A percentile compares a stretch with the other conserved stretches of the same genome.
These are phyloP conservation scores for Fringilla coelebs DNA, from an alignment of 2,797 vertebrate species.

Conservation along the genomic window DNA sequence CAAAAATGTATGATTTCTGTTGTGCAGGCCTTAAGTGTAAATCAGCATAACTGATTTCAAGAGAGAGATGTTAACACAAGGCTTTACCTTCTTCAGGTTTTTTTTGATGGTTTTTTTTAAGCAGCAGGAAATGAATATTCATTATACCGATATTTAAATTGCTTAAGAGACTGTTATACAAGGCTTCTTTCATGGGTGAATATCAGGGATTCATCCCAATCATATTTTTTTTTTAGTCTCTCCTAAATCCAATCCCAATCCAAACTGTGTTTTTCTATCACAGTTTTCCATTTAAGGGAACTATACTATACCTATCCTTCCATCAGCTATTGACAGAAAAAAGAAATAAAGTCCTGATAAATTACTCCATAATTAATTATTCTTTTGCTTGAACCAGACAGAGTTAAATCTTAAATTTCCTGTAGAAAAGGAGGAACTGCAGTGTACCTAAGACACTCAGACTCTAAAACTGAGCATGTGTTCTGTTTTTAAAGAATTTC, in stretches of 20 bases:
- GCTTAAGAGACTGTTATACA: not conserved
- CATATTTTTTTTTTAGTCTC: not conserved
- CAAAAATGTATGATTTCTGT: not conserved
- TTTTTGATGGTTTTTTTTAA: not conserved
- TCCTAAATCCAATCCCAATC: not conserved
- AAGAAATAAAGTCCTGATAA: not conserved
- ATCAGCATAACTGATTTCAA: not conserved
- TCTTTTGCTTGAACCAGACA: not conserved
- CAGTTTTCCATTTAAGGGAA: not conserved
- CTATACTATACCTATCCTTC: not conserved
- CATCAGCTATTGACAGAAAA: not conserved
- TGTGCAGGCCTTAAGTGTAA: not conserved
- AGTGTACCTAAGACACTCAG: not conserved
- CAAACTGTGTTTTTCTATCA: not conserved
- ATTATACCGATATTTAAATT: not conserved
- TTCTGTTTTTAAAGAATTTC: not conserved
- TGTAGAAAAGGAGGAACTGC: not conserved
- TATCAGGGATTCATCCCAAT: not conserved
- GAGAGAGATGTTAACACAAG: not conserved
- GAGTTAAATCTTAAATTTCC: not conserved
- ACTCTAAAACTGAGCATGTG: not conserved
- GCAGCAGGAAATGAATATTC: slow-evolving; percentile 10
- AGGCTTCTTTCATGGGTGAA: not conserved
- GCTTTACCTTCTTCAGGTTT: not conserved
- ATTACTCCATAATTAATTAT: not conserved